Evolutionary conservation across 2,113 vertebrate species (phyloP), one percentile per base, ranked within the genome.

Genomic region (Arizona elegans): DNA sequence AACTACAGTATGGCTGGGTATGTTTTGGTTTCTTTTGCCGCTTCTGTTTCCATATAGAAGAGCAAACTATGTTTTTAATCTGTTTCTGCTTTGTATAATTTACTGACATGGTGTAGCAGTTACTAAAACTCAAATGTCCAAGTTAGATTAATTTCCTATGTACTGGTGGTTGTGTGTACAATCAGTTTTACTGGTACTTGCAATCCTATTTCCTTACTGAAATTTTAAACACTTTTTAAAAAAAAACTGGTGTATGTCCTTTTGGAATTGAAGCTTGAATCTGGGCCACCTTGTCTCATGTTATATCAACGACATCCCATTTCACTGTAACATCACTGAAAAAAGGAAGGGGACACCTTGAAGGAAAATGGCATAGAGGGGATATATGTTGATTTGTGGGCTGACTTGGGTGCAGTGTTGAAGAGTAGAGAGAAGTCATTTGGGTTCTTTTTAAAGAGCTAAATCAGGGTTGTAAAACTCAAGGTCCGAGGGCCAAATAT

Each of bases 11-110:
- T 75, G 12, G 4, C n/a, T 33, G 29, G n/a, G n/a, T 75, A 2
- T 33, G 33, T 38, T 75, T 38, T 38, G 70, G 70, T 33, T 33
- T 33, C 15, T 75, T 17, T 75, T 33, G 12, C n/a, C 2, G 17
- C 15, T 75, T 15, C 70, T 75, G 2, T 75, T 75, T 75, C n/a
- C 70, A 38, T 75, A 33, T 33, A 75, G 65, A 75, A 75, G 12
- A 33, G n/a, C n/a, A 75, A 33, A 75, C 56, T 53, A 90, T 62
- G 93, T 93, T 94, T 97, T 94, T 97, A 53, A 92, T 96, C 95
- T 97, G 24, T 96, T 29, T 70, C 94, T 90, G 86, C 95, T 90
- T 93, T 92, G 95, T 75, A 75, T 33, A 33, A n/a, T 75, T 75
- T 75, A 33, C 1, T 33, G 70, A 75, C 38, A 75, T 75, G 70